Base-by-base conservation (phyloP, 2,797 vertebrate genomes). In the Rhinoraja longicauda region DNA sequence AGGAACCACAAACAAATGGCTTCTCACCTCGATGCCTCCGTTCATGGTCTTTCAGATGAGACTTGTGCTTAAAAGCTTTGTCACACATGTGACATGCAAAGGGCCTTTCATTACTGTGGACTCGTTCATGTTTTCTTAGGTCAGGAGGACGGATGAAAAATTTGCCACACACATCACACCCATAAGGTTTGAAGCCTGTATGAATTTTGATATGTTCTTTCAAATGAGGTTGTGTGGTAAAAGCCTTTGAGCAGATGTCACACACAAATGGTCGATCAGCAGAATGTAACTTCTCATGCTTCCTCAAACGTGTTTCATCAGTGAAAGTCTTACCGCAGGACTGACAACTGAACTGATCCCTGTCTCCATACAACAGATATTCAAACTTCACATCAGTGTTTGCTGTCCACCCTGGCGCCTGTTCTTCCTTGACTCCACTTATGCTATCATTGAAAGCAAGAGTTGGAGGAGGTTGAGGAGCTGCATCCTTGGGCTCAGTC, bases 1-100 rank as follows among this genome's bases (percentile, higher is more conserved):
- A 99, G 39, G 98, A 99, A 95, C 97, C 97, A 94, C 99, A 99
- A 95, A 98, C 98, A 94, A 99, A 99, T 90, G 99, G 99, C 94
- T 99, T 98, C 95, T 99, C 98, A 64, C 99, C 99, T 93, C 99
- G 95, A 95, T 99, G 99, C 93, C 99, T 97, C 94, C 99, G 96
- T 94, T 99, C 99, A 4, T 99, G 99, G 95, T 99, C 99, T 95
- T 99, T 99, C 96, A 99, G 97, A 95, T 99, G 99, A 13, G 99
- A 99, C 96, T 99, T 99, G 96, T 99, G 99, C 95, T 99, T 99
- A 96, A 99, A 99, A 94, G 99, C 99, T 95, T 99, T 99, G 95
- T 99, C 98, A 32, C 99, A 99, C 97, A 99, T 97, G 93, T 99
- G 98, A 94, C 99, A 99, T 0, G 97, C 98, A 45, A 99, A 99